Base-by-base conservation (phyloP, 2,888 invertebrate species). In the Cryptus viduatorius region DNA sequence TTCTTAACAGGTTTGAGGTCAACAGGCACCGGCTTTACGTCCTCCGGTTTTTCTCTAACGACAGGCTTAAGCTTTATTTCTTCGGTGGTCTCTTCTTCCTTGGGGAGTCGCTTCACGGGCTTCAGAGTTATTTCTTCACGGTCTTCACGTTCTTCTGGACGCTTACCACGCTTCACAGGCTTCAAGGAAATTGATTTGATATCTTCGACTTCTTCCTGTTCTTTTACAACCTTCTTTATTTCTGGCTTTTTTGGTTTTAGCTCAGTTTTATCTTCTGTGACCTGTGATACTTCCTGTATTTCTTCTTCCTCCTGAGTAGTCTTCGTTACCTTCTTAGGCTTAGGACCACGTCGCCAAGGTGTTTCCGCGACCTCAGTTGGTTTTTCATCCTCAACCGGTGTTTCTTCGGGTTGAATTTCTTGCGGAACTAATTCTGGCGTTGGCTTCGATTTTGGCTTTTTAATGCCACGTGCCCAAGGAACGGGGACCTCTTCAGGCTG, bases 81-180 rank as follows among this genome's bases (percentile, higher is more conserved):
- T 88, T 94, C 94, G 0, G 93, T 89, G 0, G 31, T 46, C 84
- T 94, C 93, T 86, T 94, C 93, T 71, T 94, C 92, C 89, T 91
- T 80, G 88, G 92, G 82, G 19, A 76, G 42, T 29, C 86, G 83
- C 79, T 82, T 87, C 16, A 85, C 84, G 59, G 87, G 89, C 77
- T 89, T 88, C 16, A 89, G 82, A 42, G 65, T 77, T 42, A 87
- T 79, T 80, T 87, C 84, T 67, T 89, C 88, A 5, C 87, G 84
- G 24, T 89, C 87, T 73, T 87, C 85, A 87, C 93, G 93, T 86
- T 94, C 93, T 83, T 94, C 93, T 72, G 94, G 93, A 89, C 90
- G 67, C 73, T 85, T 84, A 3, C 68, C 72, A 19, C 87, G 87
- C 67, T 82, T 88, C 0, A 79, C 75, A 68, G 89, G 88, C 73